Evolutionary conservation across 2,113 vertebrate genomes (phyloP).

Genomic region (Notechis scutatus): DNA sequence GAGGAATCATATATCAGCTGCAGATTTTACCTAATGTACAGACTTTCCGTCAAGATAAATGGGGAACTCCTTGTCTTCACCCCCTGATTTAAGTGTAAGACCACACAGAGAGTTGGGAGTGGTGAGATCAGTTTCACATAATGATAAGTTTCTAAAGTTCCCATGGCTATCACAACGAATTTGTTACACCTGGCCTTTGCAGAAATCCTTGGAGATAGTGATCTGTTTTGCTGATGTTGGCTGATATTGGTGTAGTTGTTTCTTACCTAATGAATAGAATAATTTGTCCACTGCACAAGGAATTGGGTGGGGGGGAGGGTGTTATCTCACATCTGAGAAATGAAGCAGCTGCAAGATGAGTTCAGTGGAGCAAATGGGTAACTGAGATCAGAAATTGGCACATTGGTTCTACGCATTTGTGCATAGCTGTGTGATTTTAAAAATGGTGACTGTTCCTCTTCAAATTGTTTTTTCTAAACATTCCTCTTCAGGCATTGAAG

Average conservation of each 20-base stretch:
- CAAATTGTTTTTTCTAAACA: neutral
- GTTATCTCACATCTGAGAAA: neutral
- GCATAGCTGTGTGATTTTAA: neutral
- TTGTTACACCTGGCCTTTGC: constrained; percentile 1
- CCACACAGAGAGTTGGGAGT: constrained; percentile 7
- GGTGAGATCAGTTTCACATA: constrained; percentile 9
- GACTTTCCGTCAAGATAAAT: neutral
- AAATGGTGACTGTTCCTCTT: neutral
- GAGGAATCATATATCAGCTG: neutral
- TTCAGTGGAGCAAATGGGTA: constrained; percentile 3
- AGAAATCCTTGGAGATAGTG: neutral
- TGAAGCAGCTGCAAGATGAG: neutral
- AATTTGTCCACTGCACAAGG: neutral
- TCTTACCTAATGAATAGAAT: constrained; percentile 7
- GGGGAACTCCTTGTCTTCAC: neutral
- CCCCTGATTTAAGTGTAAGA: neutral
- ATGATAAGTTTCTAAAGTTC: constrained; percentile 12
- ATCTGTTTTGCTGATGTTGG: neutral
- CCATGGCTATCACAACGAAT: neutral
- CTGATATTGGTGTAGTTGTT: neutral
- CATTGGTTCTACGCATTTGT: neutral
- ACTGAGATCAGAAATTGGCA: neutral
- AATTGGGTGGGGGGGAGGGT: neutral
- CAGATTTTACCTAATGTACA: neutral
- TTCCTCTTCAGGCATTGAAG: neutral